Evolutionary conservation across 2,797 vertebrate species (phyloP).

Genomic region (Glyptemys insculpta): DNA sequence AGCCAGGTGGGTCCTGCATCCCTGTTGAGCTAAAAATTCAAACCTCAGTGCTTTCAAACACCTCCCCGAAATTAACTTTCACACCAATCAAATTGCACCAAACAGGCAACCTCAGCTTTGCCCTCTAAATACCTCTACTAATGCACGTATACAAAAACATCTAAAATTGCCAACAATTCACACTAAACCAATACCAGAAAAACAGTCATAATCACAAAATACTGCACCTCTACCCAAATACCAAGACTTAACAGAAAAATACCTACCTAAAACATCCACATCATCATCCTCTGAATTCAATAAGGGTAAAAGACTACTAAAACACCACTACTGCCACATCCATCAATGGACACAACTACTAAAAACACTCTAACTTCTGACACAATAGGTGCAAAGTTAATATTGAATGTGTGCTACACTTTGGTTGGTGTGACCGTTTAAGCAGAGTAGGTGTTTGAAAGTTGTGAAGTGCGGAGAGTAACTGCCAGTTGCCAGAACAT

Average conservation of each 20-base stretch:
- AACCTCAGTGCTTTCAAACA: not conserved
- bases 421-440: not conserved
- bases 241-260: not conserved
- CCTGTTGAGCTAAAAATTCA: not conserved
- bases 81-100: too few species aligned
- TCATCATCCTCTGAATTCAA: not conserved
- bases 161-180: not conserved
- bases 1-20: not conserved
- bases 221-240: not conserved
- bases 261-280: not conserved
- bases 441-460: not conserved
- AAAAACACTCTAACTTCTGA: not conserved
- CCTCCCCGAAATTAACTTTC: not conserved
- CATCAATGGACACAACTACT: not conserved
- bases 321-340: not conserved
- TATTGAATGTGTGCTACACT: not conserved
- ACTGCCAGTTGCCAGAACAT: too few species aligned
- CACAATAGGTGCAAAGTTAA: not conserved
- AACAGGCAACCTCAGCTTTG: too few species aligned
- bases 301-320: not conserved
- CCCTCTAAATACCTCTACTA: not conserved
- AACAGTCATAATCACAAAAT: not conserved
- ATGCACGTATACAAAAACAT: not conserved
- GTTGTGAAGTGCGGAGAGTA: not conserved
- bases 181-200: not conserved